Conservation (phyloP, 1,140 invertebrate genomes). For the Sminthurinus signatus region DNA sequence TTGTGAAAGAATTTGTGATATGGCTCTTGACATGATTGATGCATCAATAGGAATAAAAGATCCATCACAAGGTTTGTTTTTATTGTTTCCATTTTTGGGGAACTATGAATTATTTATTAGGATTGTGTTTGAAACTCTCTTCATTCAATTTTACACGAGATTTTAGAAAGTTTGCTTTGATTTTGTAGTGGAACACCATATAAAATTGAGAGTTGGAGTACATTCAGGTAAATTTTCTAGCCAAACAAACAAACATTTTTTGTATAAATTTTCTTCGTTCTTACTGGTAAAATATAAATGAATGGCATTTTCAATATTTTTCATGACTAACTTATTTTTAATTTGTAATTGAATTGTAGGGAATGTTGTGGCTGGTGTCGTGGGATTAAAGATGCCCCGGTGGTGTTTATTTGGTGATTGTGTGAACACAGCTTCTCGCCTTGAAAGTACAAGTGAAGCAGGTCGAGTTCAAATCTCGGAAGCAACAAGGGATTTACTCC, state of each 20-base stretch:
- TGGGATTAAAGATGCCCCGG: constrained; percentile 91
- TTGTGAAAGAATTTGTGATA: constrained; percentile 87
- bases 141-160: no score
- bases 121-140: no score
- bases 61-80: constrained; percentile 83
- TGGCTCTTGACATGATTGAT: constrained; percentile 94
- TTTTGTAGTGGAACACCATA: constrained; percentile 50
- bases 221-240: constrained; percentile 86
- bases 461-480: constrained; percentile 94
- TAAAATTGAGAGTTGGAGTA: constrained; percentile 82
- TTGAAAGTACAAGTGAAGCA: constrained; percentile 84
- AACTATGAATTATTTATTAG: no score
- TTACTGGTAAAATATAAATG: no score
- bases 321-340: no score
- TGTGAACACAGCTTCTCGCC: constrained; percentile 83
- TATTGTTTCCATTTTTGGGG: no score
- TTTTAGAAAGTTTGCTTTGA: no score
- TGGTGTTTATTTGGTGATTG: constrained; percentile 90
- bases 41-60: constrained; percentile 84
- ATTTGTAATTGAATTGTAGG: no score
- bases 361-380: constrained; percentile 83
- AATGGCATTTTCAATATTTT: no score
- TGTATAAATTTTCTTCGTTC: no score
- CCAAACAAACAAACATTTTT: no score
- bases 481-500: constrained; percentile 69